Evolutionary conservation across 2,888 invertebrate species (phyloP), one percentile per base, ranked within the genome.

Genomic region (Drosophila maculinotata): DNA sequence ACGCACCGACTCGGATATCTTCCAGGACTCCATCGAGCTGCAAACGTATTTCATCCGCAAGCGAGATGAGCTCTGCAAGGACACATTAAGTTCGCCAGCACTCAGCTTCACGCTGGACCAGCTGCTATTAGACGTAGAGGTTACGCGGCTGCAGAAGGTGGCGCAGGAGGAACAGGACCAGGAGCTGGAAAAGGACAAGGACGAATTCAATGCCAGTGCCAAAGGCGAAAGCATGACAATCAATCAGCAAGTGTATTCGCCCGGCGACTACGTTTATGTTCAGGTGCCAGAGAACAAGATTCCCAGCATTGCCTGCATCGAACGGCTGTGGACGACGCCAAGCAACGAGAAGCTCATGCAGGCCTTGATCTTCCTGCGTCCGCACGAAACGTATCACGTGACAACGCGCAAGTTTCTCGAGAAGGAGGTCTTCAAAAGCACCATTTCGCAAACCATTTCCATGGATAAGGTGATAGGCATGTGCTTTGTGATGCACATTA

Each of bases 301-400:
- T 33, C 94, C 95, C 0, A 93, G 96, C 76, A 96, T 99, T 38
- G 94, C 97, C 60, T 94, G 97, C 76, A 96, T 98, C 41, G 97
- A 98, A 90, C 94, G 97, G 1, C 93, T 99, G 10, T 98, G 96
- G 95, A 97, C 96, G 10, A 97, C 96, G 87, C 93, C 93, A 14
- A 95, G 95, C 41, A 95, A 96, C 7, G 95, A 96, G 69, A 95
- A 97, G 81, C 97, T 97, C 95, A 93, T 98, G 80, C 96, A 97
- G 86, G 98, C 97, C n/a, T 96, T 96, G 88, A 95, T 97, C 87
- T 99, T 97, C 90, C 95, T 93, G 73, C 94, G 98, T 53, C 99
- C 99, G 0, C 96, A 96, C 85, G 99, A 99, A 92, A 99, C 99
- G 0, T 99, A 95, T 92, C 99, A 99, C 92, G 94, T 98, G 6